Conservation (phyloP, 1,140 invertebrate species). For the Zaprionus inermis region DNA sequence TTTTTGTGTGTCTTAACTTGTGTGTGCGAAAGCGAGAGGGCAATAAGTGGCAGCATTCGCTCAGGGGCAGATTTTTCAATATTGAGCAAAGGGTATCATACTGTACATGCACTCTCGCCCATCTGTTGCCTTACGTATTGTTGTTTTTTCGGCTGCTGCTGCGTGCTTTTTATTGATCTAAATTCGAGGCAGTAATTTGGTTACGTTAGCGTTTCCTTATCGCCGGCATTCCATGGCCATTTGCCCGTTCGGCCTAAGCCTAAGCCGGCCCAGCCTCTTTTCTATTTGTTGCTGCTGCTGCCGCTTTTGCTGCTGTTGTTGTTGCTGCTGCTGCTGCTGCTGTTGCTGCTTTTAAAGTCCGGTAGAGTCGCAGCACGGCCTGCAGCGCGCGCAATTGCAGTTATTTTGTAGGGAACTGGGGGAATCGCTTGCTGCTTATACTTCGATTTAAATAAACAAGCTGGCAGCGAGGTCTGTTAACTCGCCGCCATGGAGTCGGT, state of each 20-base stretch:
- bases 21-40: no score
- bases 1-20: no score
- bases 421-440: constrained; percentile 11
- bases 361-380: constrained; percentile 27
- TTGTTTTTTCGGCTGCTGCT: constrained; percentile 34
- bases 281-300: constrained; percentile 29
- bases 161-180: constrained; percentile 72
- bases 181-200: constrained; percentile 71
- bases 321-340: constrained; percentile 11
- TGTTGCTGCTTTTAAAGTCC: constrained; percentile 5
- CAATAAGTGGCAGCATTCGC: no score
- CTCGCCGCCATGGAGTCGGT: background rate
- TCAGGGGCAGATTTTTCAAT: background rate
- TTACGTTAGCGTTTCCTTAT: constrained; percentile 62
- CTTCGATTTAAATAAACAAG: constrained; percentile 55
- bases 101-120: no score
- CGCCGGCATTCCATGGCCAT: constrained; percentile 51
- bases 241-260: constrained; percentile 19
- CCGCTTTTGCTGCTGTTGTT: background rate
- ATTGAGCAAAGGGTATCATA: background rate
- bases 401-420: constrained; percentile 47
- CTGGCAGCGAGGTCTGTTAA: constrained; percentile 45
- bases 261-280: constrained; percentile 50
- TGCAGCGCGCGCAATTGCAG: constrained; percentile 58
- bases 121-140: constrained; percentile 5